Base-by-base conservation (phyloP, 1,140 invertebrate species). In the Asobara japonica region DNA sequence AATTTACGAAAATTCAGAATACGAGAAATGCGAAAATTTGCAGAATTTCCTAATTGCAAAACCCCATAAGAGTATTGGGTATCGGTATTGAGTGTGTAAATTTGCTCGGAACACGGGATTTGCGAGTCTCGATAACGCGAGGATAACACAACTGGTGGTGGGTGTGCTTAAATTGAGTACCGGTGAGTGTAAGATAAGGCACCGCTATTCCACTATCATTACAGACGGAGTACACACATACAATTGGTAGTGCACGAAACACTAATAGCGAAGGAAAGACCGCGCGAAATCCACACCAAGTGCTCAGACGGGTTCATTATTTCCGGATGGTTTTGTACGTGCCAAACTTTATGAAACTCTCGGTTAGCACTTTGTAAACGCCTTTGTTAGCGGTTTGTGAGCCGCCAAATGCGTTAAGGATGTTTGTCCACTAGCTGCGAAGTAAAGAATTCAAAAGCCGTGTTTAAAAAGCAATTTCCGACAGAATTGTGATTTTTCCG, bases 261-360 rank as follows among this genome's bases (percentile, higher is more conserved):
- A 56, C 18, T 56, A 56, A 56, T 3, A 25, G 51, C 18, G 27
- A 20, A 31, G 36, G 51, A 60, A 36, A 48, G 65, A 68, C 10
- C 16, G 27, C 38, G 18, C 22, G 31, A 51, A 38, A 29, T 62
- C 56, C 62, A 70, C 56, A 16, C 56, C 76, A 78, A 77, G 79
- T 80, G 73, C 77, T 76, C 69, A 33, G 62, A 76, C 69, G 18
- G 72, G 76, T 76, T 82, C 80, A 81, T 82, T 82, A 81, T 80
- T 80, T 80, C 77, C 74, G 74, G 65, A 65, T 74, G 74, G 68
- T 69, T 74, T 68, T 69, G 68, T 73, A 62, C 29, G 20, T 20
- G 41, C 69, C 69, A 72, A 70, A 78, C 73, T 78, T 77, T 20
- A 72, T 48, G 51, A 77, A 69, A 77, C 68, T 65, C 56, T 60